A percentile compares a stretch with the other conserved stretches of the same genome.
Evolutionary conservation across 2,888 invertebrate genomes (phyloP).

Genomic region (Camptogramma bilineatum): DNA sequence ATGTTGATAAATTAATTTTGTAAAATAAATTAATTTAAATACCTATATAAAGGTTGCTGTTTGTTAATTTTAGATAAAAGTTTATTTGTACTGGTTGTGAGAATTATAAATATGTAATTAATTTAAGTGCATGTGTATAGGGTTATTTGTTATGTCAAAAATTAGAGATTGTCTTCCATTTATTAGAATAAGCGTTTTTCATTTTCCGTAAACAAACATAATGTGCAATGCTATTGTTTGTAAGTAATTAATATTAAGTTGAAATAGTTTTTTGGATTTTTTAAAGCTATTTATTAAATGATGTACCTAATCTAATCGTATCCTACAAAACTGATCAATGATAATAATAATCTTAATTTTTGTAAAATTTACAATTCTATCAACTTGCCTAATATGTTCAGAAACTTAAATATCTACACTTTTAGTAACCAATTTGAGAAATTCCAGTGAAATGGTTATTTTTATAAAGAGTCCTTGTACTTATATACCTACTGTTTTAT

Average conservation of each 20-base stretch:
- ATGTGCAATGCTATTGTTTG: slow-evolving; percentile 11
- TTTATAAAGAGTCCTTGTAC: slow-evolving; percentile 27
- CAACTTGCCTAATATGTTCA: slow-evolving; percentile 3
- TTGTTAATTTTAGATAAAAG: slow-evolving; percentile 1
- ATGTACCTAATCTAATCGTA: neutral
- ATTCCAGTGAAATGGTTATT: slow-evolving; percentile 28
- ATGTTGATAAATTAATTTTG: neutral
- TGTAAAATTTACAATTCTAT: slow-evolving; percentile 9
- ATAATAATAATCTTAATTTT: slow-evolving; percentile 21
- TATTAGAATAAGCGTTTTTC: slow-evolving; percentile 54
- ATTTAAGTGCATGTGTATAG: slow-evolving; percentile 16
- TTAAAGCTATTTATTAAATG: neutral
- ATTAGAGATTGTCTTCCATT: slow-evolving; percentile 64
- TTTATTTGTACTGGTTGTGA: slow-evolving; percentile 37
- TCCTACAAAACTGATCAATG: slow-evolving; percentile 14
- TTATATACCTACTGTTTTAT: slow-evolving; percentile 22
- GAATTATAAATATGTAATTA: slow-evolving; percentile 29
- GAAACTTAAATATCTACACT: slow-evolving; percentile 15
- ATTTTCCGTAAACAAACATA: no score
- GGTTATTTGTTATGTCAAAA: slow-evolving; percentile 36
- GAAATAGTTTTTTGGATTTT: neutral
- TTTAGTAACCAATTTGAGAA: slow-evolving; percentile 14
- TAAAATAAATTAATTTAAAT: neutral
- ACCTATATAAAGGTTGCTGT: no score
- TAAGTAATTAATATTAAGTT: slow-evolving; percentile 11